Base-by-base conservation (phyloP, 2,797 vertebrate genomes). In the Mus minutoides region DNA sequence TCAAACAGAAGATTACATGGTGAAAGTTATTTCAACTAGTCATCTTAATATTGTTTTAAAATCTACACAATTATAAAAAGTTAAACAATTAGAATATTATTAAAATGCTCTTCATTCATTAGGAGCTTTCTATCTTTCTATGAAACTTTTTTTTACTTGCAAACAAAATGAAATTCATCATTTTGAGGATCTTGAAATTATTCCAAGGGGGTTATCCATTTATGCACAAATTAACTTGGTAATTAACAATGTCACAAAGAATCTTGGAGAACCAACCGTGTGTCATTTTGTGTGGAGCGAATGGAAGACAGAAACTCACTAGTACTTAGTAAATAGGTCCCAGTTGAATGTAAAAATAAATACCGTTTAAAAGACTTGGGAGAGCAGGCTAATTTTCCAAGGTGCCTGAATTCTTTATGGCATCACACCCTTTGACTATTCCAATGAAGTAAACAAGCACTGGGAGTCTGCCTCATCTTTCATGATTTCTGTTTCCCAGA, bases 381-480 rank as follows among this genome's bases (percentile, higher is more conserved):
- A 88, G 14, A 73, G 75, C 14, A 84, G 34, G 69, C 46, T 84
- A 77, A 83, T 79, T 92, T 89, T 97, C 58, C 3, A 79, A 75
- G 94, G 77, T 91, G 14, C 31, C 49, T 40, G 34, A 24, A 89
- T 91, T 96, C 69, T 90, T 92, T 60, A 24, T 93, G 90, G 60
- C 46, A 96, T 31, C 34, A 71, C 96, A 56, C n/a, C 40, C 19
- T 43, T 92, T 88, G 11, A 21, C 62, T 49, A 83, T 82, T 62
- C 54, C 37, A 46, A 64, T 37, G 62, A 90, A 79, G 95, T 71
- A 78, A 24, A 19, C 56, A 88, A 97, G 88, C 37, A 79, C 29
- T 37, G 92, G 91, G 87, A 60, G 67, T 97, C 97, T 96, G 64
- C 80, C 67, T 84, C 90, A 26, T 94, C 19, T 76, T 95, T 77